These are phyloP conservation scores for Leucophenga montana DNA, from an alignment of 2,888 invertebrate genomes.

Conservation along the genomic window DNA sequence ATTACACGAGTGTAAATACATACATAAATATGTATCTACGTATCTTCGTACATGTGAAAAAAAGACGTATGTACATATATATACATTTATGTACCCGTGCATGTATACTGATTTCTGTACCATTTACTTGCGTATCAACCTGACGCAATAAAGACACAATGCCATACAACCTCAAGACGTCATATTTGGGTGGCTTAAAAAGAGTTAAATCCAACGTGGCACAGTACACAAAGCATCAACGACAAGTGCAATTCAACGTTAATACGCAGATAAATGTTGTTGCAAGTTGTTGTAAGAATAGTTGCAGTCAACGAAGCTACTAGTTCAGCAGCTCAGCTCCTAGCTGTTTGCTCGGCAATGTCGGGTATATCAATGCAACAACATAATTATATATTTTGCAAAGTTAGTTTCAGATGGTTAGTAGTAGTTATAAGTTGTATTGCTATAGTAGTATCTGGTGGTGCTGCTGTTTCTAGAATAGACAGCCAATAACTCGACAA, in stretches of 20 bases:
- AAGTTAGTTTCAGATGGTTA: slow-evolving; percentile 19
- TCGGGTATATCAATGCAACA: slow-evolving; percentile 23
- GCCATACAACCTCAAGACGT: slow-evolving; percentile 15
- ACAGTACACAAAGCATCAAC: background rate
- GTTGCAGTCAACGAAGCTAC: slow-evolving; percentile 2
- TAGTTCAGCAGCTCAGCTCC: slow-evolving; percentile 1
- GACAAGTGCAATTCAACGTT: slow-evolving; percentile 22
- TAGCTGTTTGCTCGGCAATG: background rate
- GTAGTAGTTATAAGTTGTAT: background rate
- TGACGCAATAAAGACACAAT: too few species aligned
- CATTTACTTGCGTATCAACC: background rate
- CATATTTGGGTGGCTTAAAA: slow-evolving; percentile 25
- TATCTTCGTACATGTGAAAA: background rate
- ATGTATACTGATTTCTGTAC: slow-evolving; percentile 6
- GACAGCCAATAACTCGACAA: slow-evolving; percentile 17
- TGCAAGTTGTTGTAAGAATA: background rate
- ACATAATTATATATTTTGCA: slow-evolving; percentile 30
- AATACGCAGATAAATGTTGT: background rate
- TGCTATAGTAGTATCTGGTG: background rate
- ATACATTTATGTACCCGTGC: too few species aligned
- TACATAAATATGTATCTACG: slow-evolving; percentile 5
- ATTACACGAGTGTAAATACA: slow-evolving; percentile 10
- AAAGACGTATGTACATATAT: too few species aligned
- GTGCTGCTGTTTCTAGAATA: background rate
- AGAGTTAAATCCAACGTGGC: background rate